Base-by-base conservation (phyloP, 2,888 invertebrate species). In the Rhagonycha lutea region DNA sequence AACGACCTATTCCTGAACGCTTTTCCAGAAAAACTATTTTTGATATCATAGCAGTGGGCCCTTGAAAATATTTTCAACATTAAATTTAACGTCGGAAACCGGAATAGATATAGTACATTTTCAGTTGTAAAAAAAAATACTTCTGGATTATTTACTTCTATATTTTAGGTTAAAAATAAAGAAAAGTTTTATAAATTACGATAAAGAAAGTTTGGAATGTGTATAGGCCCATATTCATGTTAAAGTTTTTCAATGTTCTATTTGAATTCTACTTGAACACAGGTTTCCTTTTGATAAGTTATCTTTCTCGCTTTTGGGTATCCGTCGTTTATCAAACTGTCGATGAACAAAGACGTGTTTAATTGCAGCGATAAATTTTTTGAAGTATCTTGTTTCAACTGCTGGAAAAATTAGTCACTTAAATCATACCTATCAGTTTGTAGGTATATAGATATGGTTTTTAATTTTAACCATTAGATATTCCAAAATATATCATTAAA, bases 271-370 rank as follows among this genome's bases (percentile, higher is more conserved):
- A 65, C 63, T 65, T 65, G 23, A 24, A 65, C 63, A 65, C 63
- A 26, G 63, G 63, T 26, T 65, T 65, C 63, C 26, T 65, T 65
- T 65, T 65, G 63, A 65, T 65, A 65, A 65, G 63, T 65, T 65
- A 65, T 65, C 63, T 65, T 65, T 65, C 63, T 65, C 63, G 63
- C 63, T 65, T 65, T 65, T 65, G 24, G 24, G 24, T 65, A 65
- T 65, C 63, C 63, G 63, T 65, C 63, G 63, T 65, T 65, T 65
- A 65, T 65, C 63, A 65, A 65, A 26, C 63, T 65, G 63, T 65
- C 63, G 63, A 65, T 65, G 63, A 65, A 65, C 63, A 65, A 65
- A 65, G 63, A 65, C 63, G 63, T 65, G 63, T 65, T 65, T 65
- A 65, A 65, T 65, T 65, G 63, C 63, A 65, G 63, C 26, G 63